Evolutionary conservation across 2,888 invertebrate genomes (phyloP).

Genomic region (Shargacucullia verbasci): DNA sequence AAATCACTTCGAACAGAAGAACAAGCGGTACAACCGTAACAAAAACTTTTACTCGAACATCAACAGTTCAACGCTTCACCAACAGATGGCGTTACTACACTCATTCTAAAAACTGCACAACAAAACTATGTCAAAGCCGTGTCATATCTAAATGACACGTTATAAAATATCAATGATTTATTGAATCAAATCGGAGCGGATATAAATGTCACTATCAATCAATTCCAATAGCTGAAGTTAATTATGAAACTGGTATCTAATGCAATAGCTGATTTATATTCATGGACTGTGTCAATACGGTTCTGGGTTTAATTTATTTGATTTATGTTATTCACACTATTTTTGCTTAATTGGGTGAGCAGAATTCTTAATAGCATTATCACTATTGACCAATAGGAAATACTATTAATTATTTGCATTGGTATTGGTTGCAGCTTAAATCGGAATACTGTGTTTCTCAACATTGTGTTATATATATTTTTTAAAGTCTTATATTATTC

Average conservation of each 20-base stretch:
- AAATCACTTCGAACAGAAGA: slow-evolving; percentile 7
- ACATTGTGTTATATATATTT: too few species aligned
- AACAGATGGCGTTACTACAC: slow-evolving; percentile 77
- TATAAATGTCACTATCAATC: slow-evolving; percentile 70
- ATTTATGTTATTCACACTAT: slow-evolving; percentile 51
- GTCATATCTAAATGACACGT: slow-evolving; percentile 68
- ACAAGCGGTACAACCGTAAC: background rate
- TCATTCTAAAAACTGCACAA: slow-evolving; percentile 29
- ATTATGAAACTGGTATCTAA: slow-evolving; percentile 55
- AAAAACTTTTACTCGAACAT: slow-evolving; percentile 14
- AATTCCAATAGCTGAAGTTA: slow-evolving; percentile 56
- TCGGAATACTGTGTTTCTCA: too few species aligned
- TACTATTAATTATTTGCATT: too few species aligned
- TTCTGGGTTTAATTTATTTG: slow-evolving; percentile 46
- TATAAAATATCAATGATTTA: slow-evolving; percentile 73
- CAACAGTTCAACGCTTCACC: slow-evolving; percentile 51
- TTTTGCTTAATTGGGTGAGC: slow-evolving; percentile 46
- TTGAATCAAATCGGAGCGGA: slow-evolving; percentile 67
- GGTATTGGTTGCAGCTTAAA: too few species aligned
- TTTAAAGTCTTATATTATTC: too few species aligned
- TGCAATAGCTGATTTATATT: slow-evolving; percentile 53
- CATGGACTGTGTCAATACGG: slow-evolving; percentile 52
- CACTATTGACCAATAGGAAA: background rate
- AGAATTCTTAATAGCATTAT: slow-evolving; percentile 19
- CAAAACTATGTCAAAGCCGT: slow-evolving; percentile 78